A percentile compares a stretch with the other conserved stretches of the same genome.
Conservation (phyloP, 2,113 vertebrate species). For the Megaceryle torquata region DNA sequence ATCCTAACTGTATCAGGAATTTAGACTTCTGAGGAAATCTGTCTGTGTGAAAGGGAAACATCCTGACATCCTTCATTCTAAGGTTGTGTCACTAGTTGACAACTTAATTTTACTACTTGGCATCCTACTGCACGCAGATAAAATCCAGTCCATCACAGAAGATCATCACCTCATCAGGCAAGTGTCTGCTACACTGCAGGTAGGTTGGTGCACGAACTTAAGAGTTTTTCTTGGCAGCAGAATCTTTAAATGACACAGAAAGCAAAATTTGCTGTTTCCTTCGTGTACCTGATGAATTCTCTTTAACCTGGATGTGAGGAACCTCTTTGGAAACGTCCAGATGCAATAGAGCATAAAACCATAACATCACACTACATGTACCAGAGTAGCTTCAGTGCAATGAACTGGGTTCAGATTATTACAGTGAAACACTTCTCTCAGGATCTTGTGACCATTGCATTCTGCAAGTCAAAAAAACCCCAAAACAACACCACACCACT, state of each 20-base stretch:
- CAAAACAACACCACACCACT: neutral
- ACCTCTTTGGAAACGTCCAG: neutral
- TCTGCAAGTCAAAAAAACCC: neutral
- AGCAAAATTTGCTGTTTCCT: neutral
- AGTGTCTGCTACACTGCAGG: neutral
- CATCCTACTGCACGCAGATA: neutral
- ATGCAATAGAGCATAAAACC: neutral
- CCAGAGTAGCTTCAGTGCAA: neutral
- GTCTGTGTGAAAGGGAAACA: neutral
- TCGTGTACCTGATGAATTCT: neutral
- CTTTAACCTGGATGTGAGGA: neutral
- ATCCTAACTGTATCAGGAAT: neutral
- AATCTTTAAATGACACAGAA: neutral
- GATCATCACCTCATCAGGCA: neutral
- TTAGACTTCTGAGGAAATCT: neutral
- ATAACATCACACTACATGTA: rapidly evolving
- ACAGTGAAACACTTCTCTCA: neutral
- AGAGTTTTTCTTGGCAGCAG: neutral
- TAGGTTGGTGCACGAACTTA: neutral
- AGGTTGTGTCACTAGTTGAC: neutral
- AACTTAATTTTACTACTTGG: neutral
- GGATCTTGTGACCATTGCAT: neutral
- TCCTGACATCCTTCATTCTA: neutral
- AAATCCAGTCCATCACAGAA: neutral
- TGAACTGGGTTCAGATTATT: neutral